A percentile compares a stretch with the other conserved stretches of the same genome.
phyloP scores from a whole-genome alignment of 2,797 vertebrate genomes.

The Uromys caudimaculatus region DNA sequence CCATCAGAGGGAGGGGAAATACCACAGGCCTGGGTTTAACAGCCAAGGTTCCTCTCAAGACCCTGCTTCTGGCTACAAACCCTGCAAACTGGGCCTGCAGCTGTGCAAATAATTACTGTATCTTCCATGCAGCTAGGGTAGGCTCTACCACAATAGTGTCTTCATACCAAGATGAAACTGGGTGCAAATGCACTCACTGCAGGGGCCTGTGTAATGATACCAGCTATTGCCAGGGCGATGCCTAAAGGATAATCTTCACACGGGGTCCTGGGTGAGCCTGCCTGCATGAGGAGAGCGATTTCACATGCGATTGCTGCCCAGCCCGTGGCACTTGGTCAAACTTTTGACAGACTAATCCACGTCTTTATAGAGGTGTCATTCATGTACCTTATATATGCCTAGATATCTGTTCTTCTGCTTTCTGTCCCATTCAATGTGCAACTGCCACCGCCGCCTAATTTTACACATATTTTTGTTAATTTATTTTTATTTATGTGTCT shows the following conservation, averaged over 20 bases:
- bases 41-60: not conserved
- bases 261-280: not conserved
- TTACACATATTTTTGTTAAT: not conserved
- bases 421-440: not conserved
- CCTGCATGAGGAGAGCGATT: not conserved
- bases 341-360: not conserved
- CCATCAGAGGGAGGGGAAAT: too few relatives aligned
- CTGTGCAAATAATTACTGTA: not conserved
- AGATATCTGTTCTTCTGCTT: not conserved
- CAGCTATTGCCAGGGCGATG: rapidly evolving
- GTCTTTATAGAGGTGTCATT: not conserved
- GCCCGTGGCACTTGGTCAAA: not conserved
- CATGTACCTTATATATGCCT: not conserved
- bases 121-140: not conserved
- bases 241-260: not conserved
- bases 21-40: not conserved
- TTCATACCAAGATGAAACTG: not conserved
- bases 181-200: not conserved
- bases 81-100: not conserved
- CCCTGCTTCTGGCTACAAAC: not conserved
- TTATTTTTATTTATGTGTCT: not conserved
- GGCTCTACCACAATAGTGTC: not conserved
- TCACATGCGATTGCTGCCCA: not conserved
- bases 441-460: not conserved
- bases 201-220: rapidly evolving